A percentile compares a stretch with the other conserved stretches of the same genome.
phyloP scores from a whole-genome alignment of 30 jellyfish, hydroid and myxozoan genomes.

The Cassiopea andromeda region DNA sequence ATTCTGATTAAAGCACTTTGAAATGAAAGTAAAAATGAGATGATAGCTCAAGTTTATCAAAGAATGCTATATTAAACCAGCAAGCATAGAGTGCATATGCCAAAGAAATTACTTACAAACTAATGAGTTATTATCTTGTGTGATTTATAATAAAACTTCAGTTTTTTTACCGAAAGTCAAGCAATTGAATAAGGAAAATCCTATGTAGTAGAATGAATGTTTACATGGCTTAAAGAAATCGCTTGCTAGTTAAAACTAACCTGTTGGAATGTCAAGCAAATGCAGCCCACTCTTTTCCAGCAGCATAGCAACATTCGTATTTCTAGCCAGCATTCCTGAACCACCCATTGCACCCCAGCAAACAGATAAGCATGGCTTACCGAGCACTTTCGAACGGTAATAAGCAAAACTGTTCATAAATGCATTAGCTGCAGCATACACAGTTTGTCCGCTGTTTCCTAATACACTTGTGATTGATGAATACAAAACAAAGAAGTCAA shows the following conservation, averaged over 20 bases:
- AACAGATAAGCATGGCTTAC: constrained; percentile 64
- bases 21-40: not conserved
- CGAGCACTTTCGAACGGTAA: constrained; percentile 55
- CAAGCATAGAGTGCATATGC: not conserved
- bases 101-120: not conserved
- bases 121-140: too few relatives aligned
- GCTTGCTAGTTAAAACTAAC: constrained; percentile 3
- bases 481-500: constrained; percentile 66
- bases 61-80: not conserved
- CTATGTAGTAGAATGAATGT: not conserved
- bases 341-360: constrained; percentile 94
- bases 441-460: constrained; percentile 71
- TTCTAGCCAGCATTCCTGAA: constrained; percentile 71
- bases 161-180: not conserved
- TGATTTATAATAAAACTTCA: too few relatives aligned
- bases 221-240: not conserved
- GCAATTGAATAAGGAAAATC: not conserved
- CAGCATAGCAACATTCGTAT: constrained; percentile 54
- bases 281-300: constrained; percentile 72
- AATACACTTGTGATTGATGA: constrained; percentile 73
- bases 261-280: constrained; percentile 59
- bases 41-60: not conserved
- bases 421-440: constrained; percentile 76
- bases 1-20: not conserved
- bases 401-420: constrained; percentile 84